A percentile compares a stretch with the other conserved stretches of the same genome.
These are phyloP conservation scores for Anomalospiza imberbis DNA, from an alignment of 2,797 vertebrate genomes.

Conservation along the genomic window DNA sequence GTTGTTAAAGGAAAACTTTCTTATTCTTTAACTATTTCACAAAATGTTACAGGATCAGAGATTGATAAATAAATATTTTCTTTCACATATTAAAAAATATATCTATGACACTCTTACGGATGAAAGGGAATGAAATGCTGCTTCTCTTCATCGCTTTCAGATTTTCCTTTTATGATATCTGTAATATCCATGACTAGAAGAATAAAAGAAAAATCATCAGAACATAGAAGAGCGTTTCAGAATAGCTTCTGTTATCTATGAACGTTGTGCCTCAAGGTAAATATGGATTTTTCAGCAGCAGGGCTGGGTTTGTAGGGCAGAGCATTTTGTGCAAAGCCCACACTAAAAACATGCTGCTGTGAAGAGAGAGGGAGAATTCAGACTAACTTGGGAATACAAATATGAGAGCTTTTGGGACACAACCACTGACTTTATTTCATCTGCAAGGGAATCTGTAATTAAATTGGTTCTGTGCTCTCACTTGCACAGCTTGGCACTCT, in stretches of 20 bases:
- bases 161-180: conserved; percentile 95
- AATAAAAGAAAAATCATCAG: not conserved
- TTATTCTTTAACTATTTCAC: not conserved
- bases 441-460: not conserved
- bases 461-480: not conserved
- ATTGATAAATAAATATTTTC: not conserved
- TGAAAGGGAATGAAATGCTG: conserved; percentile 97
- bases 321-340: not conserved
- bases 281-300: not conserved
- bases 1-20: not conserved
- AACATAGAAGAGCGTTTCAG: not conserved
- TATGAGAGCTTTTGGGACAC: not conserved
- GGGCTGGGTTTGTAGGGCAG: not conserved
- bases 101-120: conserved; percentile 79
- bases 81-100: not conserved
- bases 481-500: not conserved
- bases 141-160: conserved; percentile 94
- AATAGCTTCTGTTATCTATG: not conserved
- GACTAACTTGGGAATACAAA: not conserved
- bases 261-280: not conserved
- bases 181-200: conserved; percentile 96
- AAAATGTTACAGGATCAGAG: not conserved
- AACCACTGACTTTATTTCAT: not conserved
- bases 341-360: not conserved
- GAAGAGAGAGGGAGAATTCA: not conserved